Evolutionary conservation across 2,113 vertebrate genomes (phyloP).

Genomic region (Cryptomyrus ogoouensis): DNA sequence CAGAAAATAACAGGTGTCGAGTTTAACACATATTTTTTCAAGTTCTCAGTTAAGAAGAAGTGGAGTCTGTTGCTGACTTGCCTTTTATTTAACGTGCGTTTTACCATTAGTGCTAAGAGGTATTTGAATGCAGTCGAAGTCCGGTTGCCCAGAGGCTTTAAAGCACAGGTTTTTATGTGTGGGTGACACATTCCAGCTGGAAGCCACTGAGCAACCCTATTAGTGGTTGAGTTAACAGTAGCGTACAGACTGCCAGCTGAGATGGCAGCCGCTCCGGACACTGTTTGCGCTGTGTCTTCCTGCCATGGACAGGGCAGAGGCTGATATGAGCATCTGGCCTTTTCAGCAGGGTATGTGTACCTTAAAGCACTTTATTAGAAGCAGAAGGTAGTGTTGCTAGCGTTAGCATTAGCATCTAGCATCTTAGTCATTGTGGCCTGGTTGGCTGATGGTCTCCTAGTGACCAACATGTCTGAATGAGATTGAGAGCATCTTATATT

Average conservation of each 20-base stretch:
- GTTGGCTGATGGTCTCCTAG: neutral
- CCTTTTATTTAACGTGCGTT: neutral
- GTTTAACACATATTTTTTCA: neutral
- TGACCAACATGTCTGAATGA: neutral
- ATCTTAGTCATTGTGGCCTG: neutral
- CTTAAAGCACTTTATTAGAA: neutral
- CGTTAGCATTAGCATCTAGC: neutral
- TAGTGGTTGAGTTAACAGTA: neutral
- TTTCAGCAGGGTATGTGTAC: neutral
- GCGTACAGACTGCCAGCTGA: neutral
- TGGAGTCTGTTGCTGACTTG: neutral
- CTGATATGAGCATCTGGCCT: neutral
- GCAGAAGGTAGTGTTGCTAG: neutral
- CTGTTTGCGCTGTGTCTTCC: neutral
- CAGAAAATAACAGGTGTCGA: slow-evolving; percentile 13
- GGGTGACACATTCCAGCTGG: neutral
- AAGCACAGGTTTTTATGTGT: neutral
- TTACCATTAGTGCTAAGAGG: neutral
- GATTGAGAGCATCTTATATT: neutral
- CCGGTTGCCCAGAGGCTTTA: neutral
- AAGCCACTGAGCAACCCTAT: neutral
- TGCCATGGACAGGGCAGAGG: neutral
- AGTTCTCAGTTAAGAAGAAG: slow-evolving; percentile 5
- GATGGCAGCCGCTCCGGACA: neutral
- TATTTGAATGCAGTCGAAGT: neutral